Base-by-base conservation (phyloP, 2,797 vertebrate species). In the Tapera naevia region DNA sequence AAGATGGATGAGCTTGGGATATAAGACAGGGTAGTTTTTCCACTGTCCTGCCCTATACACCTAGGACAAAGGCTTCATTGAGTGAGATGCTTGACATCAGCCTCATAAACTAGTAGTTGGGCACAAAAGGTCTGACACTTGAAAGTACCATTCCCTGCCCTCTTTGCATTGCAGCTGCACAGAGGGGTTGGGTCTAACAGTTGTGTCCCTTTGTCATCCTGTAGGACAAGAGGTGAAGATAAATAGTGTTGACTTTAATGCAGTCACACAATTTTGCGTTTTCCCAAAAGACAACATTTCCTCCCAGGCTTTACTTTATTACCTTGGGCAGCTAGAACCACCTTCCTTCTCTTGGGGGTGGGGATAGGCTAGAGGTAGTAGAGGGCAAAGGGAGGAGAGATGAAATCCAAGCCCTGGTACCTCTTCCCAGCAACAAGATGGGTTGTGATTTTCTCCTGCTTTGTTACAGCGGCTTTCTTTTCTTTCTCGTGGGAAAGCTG, bases 1-100 rank as follows among this genome's bases (percentile, higher is more conserved):
- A 99, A 99, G 99, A 99, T 99, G 99, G 99, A 99, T 99, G 99
- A 98, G 98, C 98, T 98, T 99, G 98, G 98, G 98, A 98, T 98
- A 98, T 98, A 98, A 98, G 98, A 98, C 98, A 98, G 98, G 98
- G 98, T 98, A 98, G 98, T 99, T 99, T 99, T 99, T 99, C 99
- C 99, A 99, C 99, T 99, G 98, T 98, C 98, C 98, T 98, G 98
- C 98, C 98, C 98, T 98, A 98, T 98, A 98, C 98, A 98, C 98
- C 98, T 97, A 96, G 98, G 98, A 99, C 99, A 99, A 99, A 99
- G 98, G 97, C 98, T 99, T 99, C 99, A 99, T 99, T 99, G 99
- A 99, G 98, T 99, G 98, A 97, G 97, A 98, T 98, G 98, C 99
- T 99, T 98, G 99, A 99, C 99, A 99, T 99, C 98, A 99, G 99